Percentiles rank a stretch among this genome's conserved stretches.
phyloP scores from a whole-genome alignment of 2,888 invertebrate species.

The Oxycera nigricornis region DNA sequence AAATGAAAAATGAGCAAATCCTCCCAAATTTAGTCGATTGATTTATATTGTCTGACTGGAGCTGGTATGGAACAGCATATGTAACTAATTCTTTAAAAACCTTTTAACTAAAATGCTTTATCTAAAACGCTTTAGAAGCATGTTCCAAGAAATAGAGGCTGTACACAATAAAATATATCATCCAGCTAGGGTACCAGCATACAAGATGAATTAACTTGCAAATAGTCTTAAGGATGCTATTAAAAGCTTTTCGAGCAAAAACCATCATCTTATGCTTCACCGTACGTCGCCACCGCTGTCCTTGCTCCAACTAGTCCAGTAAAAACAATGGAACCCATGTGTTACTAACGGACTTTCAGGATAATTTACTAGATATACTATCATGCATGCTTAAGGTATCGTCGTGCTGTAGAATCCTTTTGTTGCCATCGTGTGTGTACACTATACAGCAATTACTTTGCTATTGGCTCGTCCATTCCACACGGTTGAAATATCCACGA shows the following conservation, averaged over 20 bases:
- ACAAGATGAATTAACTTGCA: background rate
- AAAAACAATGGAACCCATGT: constrained; percentile 45
- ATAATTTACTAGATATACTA: constrained; percentile 47
- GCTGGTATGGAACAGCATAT: too few species aligned
- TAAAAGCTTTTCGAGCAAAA: background rate
- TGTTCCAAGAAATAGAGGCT: background rate
- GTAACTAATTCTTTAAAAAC: too few species aligned
- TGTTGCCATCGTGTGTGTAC: constrained; percentile 33
- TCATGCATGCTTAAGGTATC: constrained; percentile 47
- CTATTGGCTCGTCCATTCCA: constrained; percentile 26
- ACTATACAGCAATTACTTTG: constrained; percentile 22
- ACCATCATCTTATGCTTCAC: background rate
- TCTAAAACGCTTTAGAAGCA: too few species aligned
- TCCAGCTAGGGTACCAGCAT: background rate
- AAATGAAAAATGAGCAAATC: too few species aligned
- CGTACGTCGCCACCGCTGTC: background rate
- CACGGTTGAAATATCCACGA: constrained; percentile 26
- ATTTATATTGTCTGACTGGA: background rate
- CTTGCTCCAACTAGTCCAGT: background rate
- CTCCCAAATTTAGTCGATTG: background rate
- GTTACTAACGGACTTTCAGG: constrained; percentile 47
- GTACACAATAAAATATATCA: background rate
- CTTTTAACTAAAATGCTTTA: too few species aligned
- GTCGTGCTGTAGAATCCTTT: background rate
- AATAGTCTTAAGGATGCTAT: background rate